A percentile compares a stretch with the other conserved stretches of the same genome.
Evolutionary conservation across 2,113 vertebrate species (phyloP).

Genomic region (Dipodomys spectabilis): DNA sequence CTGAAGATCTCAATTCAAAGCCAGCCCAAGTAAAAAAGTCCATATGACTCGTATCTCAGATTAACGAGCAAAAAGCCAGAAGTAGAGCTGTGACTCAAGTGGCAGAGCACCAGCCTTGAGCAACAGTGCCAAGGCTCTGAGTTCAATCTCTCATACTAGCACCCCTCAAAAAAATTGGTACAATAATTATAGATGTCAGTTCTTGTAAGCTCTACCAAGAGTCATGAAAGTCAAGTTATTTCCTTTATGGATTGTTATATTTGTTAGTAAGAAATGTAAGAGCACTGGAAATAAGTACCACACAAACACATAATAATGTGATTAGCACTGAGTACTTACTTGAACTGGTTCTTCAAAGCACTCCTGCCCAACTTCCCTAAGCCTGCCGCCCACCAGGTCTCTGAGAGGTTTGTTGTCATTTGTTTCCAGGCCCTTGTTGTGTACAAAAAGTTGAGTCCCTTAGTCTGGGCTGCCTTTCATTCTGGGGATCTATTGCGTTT

Average conservation of each 20-base stretch:
- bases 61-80: too few species aligned
- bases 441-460: not conserved
- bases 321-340: not conserved
- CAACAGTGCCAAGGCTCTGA: too few species aligned
- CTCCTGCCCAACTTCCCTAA: not conserved
- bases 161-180: not conserved
- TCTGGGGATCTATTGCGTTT: not conserved
- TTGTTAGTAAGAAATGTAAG: not conserved
- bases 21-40: too few species aligned
- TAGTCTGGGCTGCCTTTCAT: not conserved
- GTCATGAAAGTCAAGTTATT: not conserved
- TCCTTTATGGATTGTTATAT: not conserved
- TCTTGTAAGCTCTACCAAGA: slow-evolving; percentile 6
- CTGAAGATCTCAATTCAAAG: too few species aligned
- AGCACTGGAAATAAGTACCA: not conserved
- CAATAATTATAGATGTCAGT: not conserved
- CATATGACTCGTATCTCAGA: too few species aligned
- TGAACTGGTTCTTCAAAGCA: not conserved
- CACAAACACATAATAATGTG: not conserved
- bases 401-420: not conserved
- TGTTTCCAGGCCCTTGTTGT: not conserved
- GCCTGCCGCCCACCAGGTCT: not conserved
- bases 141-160: too few species aligned
- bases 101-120: too few species aligned
- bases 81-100: too few species aligned